Percentiles rank a stretch among this genome's conserved stretches.
Evolutionary conservation across 2,113 vertebrate genomes (phyloP).

Genomic region (Crotophaga sulcirostris): DNA sequence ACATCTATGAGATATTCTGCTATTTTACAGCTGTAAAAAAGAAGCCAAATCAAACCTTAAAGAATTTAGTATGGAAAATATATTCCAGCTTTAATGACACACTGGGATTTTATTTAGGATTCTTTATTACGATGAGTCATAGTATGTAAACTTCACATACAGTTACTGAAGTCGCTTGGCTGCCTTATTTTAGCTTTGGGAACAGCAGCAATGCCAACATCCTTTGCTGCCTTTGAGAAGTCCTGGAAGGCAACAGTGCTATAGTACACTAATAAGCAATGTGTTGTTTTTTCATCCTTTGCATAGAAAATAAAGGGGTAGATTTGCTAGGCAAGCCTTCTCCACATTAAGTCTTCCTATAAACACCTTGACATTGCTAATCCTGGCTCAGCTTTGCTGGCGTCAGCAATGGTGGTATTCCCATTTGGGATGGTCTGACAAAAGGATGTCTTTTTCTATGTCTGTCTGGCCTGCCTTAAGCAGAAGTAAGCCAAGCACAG

Average conservation of each 20-base stretch:
- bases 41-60: constrained; percentile 15
- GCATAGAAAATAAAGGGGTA: neutral
- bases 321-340: neutral
- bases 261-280: neutral
- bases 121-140: neutral
- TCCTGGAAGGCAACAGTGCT: neutral
- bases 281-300: neutral
- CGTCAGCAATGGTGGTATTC: neutral
- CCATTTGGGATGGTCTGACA: neutral
- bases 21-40: neutral
- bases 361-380: neutral
- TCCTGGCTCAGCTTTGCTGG: neutral
- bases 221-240: neutral
- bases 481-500: neutral
- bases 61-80: constrained; percentile 4
- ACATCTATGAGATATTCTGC: neutral
- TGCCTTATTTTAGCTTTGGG: constrained; percentile 34
- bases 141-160: constrained; percentile 19
- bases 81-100: constrained; percentile 29
- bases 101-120: constrained; percentile 31
- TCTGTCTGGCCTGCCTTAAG: neutral
- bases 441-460: neutral
- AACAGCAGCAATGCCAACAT: constrained; percentile 16
- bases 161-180: neutral
- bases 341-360: neutral